A percentile compares a stretch with the other conserved stretches of the same genome.
Evolutionary conservation across 2,113 vertebrate species (phyloP).

Genomic region (Calonectris borealis): DNA sequence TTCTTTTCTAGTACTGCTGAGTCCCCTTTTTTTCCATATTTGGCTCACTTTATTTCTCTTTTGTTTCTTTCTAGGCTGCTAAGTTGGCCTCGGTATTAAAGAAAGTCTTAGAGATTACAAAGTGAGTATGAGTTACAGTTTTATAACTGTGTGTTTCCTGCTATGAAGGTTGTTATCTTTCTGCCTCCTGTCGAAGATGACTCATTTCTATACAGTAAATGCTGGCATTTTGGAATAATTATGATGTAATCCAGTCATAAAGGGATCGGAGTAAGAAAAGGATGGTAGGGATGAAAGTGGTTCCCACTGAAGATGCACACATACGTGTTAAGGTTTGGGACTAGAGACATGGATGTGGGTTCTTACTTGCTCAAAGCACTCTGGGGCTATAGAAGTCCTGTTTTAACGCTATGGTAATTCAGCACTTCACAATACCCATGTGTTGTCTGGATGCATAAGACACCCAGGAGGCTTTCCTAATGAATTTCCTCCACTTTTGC

Average conservation of each 20-base stretch:
- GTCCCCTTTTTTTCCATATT: neutral
- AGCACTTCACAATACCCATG: neutral
- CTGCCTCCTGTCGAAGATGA: neutral
- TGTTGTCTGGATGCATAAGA: neutral
- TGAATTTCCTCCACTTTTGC: slow-evolving; percentile 21
- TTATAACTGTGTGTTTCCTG: neutral
- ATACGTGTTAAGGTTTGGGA: neutral
- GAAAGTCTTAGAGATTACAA: slow-evolving; percentile 86
- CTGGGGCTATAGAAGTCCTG: neutral
- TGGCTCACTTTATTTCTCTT: neutral
- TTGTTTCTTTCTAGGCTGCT: slow-evolving; percentile 77
- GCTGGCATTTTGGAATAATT: neutral
- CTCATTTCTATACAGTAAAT: neutral
- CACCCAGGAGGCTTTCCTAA: neutral
- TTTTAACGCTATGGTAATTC: neutral
- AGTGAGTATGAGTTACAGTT: slow-evolving; percentile 76
- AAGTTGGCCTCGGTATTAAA: slow-evolving; percentile 84
- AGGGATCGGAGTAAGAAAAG: neutral
- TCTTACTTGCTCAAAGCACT: neutral
- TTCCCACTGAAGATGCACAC: neutral
- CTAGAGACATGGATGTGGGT: neutral
- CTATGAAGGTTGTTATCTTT: neutral
- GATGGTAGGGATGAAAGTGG: neutral
- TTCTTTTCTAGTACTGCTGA: neutral
- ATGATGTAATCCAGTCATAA: neutral